These are phyloP conservation scores for Knipowitschia caucasica DNA, from an alignment of 2,797 vertebrate species.

Conservation along the genomic window DNA sequence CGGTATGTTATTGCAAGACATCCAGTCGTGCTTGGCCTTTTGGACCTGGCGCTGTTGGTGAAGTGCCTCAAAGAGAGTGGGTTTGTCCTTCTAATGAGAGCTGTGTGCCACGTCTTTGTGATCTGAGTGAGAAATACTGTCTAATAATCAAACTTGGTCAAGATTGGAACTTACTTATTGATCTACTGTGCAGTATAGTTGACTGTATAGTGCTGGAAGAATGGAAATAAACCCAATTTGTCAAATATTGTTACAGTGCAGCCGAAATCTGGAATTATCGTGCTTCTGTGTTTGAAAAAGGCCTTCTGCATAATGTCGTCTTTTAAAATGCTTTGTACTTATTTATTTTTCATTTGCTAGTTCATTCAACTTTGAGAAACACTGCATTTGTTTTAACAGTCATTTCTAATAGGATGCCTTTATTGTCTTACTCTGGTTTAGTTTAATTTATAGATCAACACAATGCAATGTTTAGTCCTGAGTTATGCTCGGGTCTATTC, in stretches of 20 bases:
- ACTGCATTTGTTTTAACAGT: too few relatives aligned
- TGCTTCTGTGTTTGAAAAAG: too few relatives aligned
- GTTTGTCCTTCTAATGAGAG: constrained; percentile 8
- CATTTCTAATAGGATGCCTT: too few relatives aligned
- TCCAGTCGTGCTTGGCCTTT: neutral
- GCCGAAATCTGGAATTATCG: too few relatives aligned
- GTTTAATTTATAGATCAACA: too few relatives aligned
- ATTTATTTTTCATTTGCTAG: too few relatives aligned
- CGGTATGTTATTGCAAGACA: neutral
- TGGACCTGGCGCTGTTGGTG: neutral
- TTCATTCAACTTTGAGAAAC: too few relatives aligned
- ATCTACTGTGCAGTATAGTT: neutral
- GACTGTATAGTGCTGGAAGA: neutral
- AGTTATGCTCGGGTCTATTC: too few relatives aligned
- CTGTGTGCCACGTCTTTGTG: neutral
- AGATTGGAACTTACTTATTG: neutral
- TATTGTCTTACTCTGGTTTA: too few relatives aligned
- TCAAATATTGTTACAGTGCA: neutral
- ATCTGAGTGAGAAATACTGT: neutral
- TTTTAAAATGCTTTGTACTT: too few relatives aligned
- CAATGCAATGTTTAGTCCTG: too few relatives aligned
- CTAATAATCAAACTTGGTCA: neutral
- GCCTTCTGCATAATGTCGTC: neutral
- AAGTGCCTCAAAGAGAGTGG: constrained; percentile 10
- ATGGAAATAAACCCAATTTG: neutral